These are phyloP conservation scores for Perizoma flavofasciatum DNA, from an alignment of 2,888 invertebrate species.

Conservation along the genomic window DNA sequence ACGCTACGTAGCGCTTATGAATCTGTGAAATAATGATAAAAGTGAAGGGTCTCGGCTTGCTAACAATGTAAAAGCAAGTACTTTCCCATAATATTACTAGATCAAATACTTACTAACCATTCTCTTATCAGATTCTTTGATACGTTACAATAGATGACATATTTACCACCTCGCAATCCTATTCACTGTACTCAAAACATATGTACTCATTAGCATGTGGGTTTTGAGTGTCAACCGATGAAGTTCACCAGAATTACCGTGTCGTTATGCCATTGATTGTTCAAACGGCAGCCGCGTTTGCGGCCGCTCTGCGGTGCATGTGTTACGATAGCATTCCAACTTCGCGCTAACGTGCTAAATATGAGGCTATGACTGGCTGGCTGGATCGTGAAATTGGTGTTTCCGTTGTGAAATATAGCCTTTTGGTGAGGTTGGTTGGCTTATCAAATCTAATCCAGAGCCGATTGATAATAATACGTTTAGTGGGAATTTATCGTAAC, in stretches of 20 bases:
- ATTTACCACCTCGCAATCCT: too few relatives aligned
- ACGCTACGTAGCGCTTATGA: too few relatives aligned
- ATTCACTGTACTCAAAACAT: neutral
- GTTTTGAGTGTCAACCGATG: slow-evolving; percentile 42
- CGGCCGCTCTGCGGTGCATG: slow-evolving; percentile 64
- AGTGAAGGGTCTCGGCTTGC: too few relatives aligned
- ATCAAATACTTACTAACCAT: too few relatives aligned
- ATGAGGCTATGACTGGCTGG: slow-evolving; percentile 11
- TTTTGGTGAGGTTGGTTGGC: neutral
- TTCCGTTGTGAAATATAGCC: neutral
- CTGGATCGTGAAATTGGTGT: neutral
- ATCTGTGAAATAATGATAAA: too few relatives aligned
- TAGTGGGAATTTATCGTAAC: too few relatives aligned
- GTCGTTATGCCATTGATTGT: slow-evolving; percentile 66
- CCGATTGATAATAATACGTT: too few relatives aligned
- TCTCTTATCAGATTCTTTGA: too few relatives aligned
- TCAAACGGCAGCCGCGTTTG: slow-evolving; percentile 65
- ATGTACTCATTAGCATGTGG: slow-evolving; percentile 32
- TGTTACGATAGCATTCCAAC: slow-evolving; percentile 65
- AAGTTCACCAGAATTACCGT: slow-evolving; percentile 50
- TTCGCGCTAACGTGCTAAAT: slow-evolving; percentile 29
- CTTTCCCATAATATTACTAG: too few relatives aligned
- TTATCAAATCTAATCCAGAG: neutral
- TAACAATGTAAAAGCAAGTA: too few relatives aligned
- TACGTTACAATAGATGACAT: too few relatives aligned